phyloP scores from a whole-genome alignment of 64 coral and sea anemone genomes.

The Stylophora pistillata region DNA sequence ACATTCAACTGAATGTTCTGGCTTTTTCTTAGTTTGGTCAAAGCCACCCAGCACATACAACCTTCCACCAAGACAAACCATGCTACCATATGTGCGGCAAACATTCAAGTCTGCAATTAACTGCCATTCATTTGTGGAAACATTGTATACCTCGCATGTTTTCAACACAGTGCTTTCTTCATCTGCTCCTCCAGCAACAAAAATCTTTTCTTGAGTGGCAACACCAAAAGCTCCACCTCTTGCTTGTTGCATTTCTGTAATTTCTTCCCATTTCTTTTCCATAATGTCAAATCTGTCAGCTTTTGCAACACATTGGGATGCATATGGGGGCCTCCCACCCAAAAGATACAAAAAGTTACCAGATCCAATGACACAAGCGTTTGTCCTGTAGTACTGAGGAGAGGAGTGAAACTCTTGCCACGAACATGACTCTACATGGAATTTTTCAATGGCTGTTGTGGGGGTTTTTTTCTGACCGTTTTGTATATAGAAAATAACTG shows the following conservation, averaged over 20 bases:
- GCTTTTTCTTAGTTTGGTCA: too few species aligned
- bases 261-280: neutral
- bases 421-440: neutral
- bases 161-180: neutral
- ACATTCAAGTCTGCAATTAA: neutral
- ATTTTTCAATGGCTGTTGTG: neutral
- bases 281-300: constrained; percentile 7
- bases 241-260: neutral
- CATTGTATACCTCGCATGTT: constrained; percentile 15
- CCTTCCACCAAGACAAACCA: neutral
- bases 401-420: neutral
- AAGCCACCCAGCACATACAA: constrained; percentile 14
- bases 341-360: neutral
- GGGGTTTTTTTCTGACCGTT: too few species aligned
- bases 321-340: neutral
- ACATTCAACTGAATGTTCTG: neutral
- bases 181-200: neutral
- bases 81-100: neutral
- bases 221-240: neutral
- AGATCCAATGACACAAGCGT: neutral
- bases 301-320: neutral
- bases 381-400: neutral
- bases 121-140: constrained; percentile 18
- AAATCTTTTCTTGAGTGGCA: neutral
- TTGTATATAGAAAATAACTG: neutral